Evolutionary conservation across 2,113 vertebrate genomes (phyloP).

Genomic region (Chauna torquata): DNA sequence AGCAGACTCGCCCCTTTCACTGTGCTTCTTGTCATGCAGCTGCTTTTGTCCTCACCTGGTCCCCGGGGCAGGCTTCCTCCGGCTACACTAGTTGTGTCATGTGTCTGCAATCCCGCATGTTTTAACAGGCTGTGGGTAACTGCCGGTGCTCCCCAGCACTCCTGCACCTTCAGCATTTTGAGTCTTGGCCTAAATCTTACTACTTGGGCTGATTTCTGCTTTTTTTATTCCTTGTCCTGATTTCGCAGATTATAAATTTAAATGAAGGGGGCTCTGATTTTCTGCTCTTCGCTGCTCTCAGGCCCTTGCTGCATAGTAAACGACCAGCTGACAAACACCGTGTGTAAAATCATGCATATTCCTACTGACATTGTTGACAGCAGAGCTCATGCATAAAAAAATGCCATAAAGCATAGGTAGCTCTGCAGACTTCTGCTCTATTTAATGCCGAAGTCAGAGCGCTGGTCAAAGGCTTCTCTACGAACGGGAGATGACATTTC

Average conservation of each 20-base stretch:
- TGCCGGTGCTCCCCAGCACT: background rate
- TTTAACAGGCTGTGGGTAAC: background rate
- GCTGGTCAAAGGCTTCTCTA: constrained; percentile 43
- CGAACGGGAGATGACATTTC: constrained; percentile 35
- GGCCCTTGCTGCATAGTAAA: constrained; percentile 49
- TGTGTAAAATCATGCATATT: constrained; percentile 39
- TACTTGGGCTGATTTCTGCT: background rate
- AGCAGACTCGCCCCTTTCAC: background rate
- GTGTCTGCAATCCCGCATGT: background rate
- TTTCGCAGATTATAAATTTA: constrained; percentile 51
- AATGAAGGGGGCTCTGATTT: constrained; percentile 49
- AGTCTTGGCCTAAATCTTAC: background rate
- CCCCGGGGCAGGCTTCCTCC: background rate
- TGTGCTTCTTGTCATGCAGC: background rate
- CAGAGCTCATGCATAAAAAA: constrained; percentile 62
- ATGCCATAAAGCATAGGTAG: constrained; percentile 49
- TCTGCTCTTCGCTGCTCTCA: background rate
- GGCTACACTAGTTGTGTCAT: background rate
- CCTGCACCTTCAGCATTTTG: background rate
- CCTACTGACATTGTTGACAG: constrained; percentile 50
- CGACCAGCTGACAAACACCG: constrained; percentile 32
- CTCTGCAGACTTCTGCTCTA: constrained; percentile 59
- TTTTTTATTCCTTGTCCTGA: background rate
- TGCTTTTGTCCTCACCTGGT: background rate
- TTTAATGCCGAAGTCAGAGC: constrained; percentile 46